Evolutionary conservation across 2,113 vertebrate genomes (phyloP).

Genomic region (Gambusia holbrooki): DNA sequence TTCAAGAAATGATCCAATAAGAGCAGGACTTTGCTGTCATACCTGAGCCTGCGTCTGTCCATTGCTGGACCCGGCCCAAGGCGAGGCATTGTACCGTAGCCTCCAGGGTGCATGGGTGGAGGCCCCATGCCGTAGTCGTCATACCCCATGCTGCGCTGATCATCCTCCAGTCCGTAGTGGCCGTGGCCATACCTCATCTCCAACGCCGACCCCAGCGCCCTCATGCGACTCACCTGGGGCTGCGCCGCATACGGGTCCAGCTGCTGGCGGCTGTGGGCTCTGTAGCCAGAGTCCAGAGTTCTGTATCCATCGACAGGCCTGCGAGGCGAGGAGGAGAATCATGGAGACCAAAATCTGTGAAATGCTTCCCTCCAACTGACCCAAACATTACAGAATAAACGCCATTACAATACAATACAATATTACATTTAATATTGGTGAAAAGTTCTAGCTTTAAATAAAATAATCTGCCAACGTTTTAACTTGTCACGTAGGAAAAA

Average conservation of each 20-base stretch:
- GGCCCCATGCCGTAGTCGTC: constrained; percentile 89
- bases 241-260: constrained; percentile 91
- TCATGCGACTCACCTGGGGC: constrained; percentile 82
- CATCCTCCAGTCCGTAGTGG: constrained; percentile 89
- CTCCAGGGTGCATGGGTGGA: constrained; percentile 81
- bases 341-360: background rate
- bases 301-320: constrained; percentile 82
- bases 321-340: background rate
- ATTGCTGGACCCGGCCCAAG: constrained; percentile 65
- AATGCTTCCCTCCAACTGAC: background rate
- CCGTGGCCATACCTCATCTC: constrained; percentile 89
- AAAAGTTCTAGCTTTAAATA: too few relatives aligned
- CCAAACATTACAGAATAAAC: background rate
- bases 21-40: constrained; percentile 17
- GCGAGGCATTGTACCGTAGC: constrained; percentile 89
- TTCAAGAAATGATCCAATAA: background rate
- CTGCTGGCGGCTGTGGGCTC: constrained; percentile 89
- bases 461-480: too few relatives aligned
- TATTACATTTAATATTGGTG: too few relatives aligned
- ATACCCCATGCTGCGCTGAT: constrained; percentile 91
- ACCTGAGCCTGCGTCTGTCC: constrained; percentile 89
- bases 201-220: constrained; percentile 88
- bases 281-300: constrained; percentile 86
- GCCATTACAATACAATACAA: background rate
- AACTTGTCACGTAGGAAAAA: too few relatives aligned